Evolutionary conservation across 1,140 invertebrate genomes (phyloP).

Genomic region (Limonius californicus): DNA sequence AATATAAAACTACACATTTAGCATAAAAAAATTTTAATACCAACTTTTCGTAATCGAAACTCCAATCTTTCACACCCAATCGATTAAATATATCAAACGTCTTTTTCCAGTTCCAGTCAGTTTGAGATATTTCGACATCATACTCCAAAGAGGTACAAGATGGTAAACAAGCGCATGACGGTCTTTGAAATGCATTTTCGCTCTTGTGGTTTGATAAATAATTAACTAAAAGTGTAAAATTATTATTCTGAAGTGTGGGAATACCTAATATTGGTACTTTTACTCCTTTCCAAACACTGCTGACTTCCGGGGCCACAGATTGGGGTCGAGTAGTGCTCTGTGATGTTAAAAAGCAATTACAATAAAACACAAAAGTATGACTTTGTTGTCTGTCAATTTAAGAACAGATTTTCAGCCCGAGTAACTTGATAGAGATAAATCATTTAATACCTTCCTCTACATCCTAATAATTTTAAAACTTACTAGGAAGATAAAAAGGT

Average conservation of each 20-base stretch:
- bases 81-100: too few species aligned
- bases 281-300: conserved; percentile 45
- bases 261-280: conserved; percentile 31
- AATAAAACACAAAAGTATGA: not conserved
- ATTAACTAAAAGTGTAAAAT: not conserved
- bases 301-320: conserved; percentile 47
- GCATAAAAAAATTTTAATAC: too few species aligned
- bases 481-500: conserved; percentile 25
- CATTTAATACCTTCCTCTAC: too few species aligned
- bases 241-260: not conserved
- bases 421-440: conserved; percentile 39
- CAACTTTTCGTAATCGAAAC: too few species aligned
- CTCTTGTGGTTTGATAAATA: not conserved
- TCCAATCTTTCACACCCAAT: too few species aligned
- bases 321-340: conserved; percentile 32
- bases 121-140: not conserved
- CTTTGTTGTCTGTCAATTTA: too few species aligned
- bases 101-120: conserved; percentile 19
- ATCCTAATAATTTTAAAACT: too few species aligned
- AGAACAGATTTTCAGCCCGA: too few species aligned
- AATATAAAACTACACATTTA: not conserved
- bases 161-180: not conserved
- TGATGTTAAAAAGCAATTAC: conserved; percentile 43
- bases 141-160: conserved; percentile 44
- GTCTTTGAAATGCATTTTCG: not conserved